phyloP scores from a whole-genome alignment of 2,888 invertebrate species.

The Catocala sponsa region DNA sequence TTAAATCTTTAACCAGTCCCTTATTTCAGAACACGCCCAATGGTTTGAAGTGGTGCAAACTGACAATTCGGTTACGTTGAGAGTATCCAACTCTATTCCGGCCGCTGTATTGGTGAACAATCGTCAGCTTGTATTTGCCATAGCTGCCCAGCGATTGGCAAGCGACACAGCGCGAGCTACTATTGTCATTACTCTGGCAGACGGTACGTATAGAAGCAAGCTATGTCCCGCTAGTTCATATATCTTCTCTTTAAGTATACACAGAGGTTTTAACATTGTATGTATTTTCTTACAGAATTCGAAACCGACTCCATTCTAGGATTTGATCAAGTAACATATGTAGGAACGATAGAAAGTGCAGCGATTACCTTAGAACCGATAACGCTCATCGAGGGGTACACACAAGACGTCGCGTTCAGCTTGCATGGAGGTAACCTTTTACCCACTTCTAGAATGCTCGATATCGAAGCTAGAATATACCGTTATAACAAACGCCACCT shows the following conservation, averaged over 20 bases:
- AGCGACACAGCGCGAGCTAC: constrained; percentile 41
- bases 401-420: constrained; percentile 44
- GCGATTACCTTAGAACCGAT: constrained; percentile 44
- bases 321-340: constrained; percentile 51
- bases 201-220: constrained; percentile 34
- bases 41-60: constrained; percentile 45
- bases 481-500: neutral
- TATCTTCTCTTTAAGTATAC: no score
- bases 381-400: constrained; percentile 51
- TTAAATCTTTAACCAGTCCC: neutral
- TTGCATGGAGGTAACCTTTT: constrained; percentile 50
- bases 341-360: constrained; percentile 48
- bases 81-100: constrained; percentile 40
- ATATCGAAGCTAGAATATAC: neutral
- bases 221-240: no score
- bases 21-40: constrained; percentile 50
- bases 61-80: constrained; percentile 34
- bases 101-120: constrained; percentile 49
- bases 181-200: constrained; percentile 44
- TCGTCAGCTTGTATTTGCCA: constrained; percentile 48
- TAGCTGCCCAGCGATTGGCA: constrained; percentile 44
- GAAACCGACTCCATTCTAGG: constrained; percentile 36
- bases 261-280: neutral
- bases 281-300: constrained; percentile 30
- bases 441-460: no score